Evolutionary conservation across 1,140 invertebrate genomes (phyloP).

Genomic region (Andricus grossulariae): DNA sequence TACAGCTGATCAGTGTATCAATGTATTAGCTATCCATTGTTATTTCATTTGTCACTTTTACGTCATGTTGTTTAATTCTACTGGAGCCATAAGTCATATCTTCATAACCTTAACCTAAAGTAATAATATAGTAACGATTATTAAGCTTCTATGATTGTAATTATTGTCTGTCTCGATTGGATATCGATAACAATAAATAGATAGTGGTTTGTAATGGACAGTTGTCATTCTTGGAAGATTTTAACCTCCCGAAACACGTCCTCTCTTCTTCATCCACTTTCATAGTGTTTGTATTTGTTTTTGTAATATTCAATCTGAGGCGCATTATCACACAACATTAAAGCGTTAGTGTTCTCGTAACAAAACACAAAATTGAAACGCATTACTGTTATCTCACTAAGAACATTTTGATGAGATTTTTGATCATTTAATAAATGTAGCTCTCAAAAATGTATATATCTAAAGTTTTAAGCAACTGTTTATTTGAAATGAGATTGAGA

Average conservation of each 20-base stretch:
- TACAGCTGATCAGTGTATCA: constrained; percentile 56
- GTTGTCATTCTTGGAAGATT: constrained; percentile 12
- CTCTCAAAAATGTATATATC: no score
- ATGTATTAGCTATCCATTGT: constrained; percentile 65
- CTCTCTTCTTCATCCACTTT: background rate
- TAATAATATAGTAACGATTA: constrained; percentile 49
- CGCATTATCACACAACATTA: no score
- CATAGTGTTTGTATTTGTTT: background rate
- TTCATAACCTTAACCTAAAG: constrained; percentile 57
- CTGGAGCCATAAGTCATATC: constrained; percentile 62
- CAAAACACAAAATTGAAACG: no score
- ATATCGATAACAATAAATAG: constrained; percentile 60
- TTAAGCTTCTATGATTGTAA: constrained; percentile 53
- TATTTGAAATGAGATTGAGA: no score
- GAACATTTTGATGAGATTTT: no score
- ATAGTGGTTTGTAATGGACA: constrained; percentile 57
- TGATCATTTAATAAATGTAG: no score
- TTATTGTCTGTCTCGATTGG: constrained; percentile 52
- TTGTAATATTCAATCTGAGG: background rate
- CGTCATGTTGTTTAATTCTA: constrained; percentile 68
- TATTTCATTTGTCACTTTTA: constrained; percentile 71
- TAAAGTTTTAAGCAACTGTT: no score
- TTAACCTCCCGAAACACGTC: constrained; percentile 1
- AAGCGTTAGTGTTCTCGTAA: no score
- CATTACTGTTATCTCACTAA: no score